These are phyloP conservation scores for Eupithecia dodoneata DNA, from an alignment of 2,888 invertebrate species.

Conservation along the genomic window DNA sequence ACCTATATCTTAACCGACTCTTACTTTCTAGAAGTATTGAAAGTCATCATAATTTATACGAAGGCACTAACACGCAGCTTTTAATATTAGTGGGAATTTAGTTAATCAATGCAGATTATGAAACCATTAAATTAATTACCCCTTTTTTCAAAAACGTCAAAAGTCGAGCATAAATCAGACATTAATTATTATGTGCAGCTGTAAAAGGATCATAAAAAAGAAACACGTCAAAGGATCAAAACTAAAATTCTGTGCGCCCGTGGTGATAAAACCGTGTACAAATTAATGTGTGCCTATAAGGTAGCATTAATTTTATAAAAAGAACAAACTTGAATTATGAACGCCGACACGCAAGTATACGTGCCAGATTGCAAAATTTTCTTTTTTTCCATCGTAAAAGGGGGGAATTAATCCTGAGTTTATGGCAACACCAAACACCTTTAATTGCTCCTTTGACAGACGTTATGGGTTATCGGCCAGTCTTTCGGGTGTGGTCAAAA, in stretches of 20 bases:
- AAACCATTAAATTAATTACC: constrained; percentile 57
- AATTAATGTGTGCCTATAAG: constrained; percentile 60
- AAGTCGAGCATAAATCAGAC: constrained; percentile 61
- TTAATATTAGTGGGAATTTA: constrained; percentile 16
- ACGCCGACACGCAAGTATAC: constrained; percentile 60
- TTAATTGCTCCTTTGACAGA: constrained; percentile 84
- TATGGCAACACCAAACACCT: constrained; percentile 75
- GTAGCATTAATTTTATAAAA: constrained; percentile 60
- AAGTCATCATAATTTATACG: constrained; percentile 10
- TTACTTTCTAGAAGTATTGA: constrained; percentile 16
- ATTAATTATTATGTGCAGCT: constrained; percentile 59
- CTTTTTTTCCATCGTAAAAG: constrained; percentile 59
- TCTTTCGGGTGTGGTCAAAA: constrained; percentile 76
- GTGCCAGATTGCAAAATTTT: constrained; percentile 55
- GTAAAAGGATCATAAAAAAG: constrained; percentile 60
- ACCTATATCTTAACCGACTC: neutral
- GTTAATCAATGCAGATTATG: constrained; percentile 57
- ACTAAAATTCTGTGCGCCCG: constrained; percentile 49
- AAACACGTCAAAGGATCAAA: constrained; percentile 51
- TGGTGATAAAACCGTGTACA: constrained; percentile 54
- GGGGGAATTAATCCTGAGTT: constrained; percentile 70
- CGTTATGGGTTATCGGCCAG: constrained; percentile 70
- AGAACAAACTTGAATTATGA: constrained; percentile 57
- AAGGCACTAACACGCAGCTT: neutral
- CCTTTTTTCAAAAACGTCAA: constrained; percentile 55